Conservation (phyloP, 2,113 vertebrate genomes). For the Promerops cafer region DNA sequence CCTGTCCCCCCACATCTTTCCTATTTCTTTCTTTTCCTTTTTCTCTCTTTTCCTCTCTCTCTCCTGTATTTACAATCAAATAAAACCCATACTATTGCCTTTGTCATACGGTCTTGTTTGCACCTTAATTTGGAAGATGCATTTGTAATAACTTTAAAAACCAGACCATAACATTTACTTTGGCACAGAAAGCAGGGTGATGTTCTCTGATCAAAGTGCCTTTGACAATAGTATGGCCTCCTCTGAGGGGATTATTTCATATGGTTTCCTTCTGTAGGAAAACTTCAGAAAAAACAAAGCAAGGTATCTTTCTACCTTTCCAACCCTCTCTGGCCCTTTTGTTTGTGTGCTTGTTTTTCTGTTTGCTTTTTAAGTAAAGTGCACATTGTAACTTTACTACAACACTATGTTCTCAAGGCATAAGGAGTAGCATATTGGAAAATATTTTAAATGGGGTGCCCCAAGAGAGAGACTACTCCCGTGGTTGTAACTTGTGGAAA, state of each 20-base stretch:
- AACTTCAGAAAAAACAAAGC: not conserved
- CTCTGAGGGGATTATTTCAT: not conserved
- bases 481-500: not conserved
- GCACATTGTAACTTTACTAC: not conserved
- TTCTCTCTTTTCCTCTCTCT: not conserved
- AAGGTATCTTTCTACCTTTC: not conserved
- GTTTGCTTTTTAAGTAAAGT: not conserved
- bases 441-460: not conserved
- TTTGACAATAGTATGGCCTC: not conserved
- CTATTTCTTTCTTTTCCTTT: not conserved
- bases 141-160: not conserved
- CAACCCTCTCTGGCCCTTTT: not conserved
- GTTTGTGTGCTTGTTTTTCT: not conserved
- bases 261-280: not conserved
- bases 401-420: no score
- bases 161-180: fast-evolving
- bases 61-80: no score
- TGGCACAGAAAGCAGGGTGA: not conserved
- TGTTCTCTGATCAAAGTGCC: not conserved
- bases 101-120: not conserved
- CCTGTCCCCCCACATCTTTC: not conserved
- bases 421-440: no score
- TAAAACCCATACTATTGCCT: not conserved
- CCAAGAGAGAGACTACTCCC: not conserved
- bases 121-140: not conserved